These are phyloP conservation scores for Narcine bancroftii DNA, from an alignment of 2,113 vertebrate genomes.

Conservation along the genomic window DNA sequence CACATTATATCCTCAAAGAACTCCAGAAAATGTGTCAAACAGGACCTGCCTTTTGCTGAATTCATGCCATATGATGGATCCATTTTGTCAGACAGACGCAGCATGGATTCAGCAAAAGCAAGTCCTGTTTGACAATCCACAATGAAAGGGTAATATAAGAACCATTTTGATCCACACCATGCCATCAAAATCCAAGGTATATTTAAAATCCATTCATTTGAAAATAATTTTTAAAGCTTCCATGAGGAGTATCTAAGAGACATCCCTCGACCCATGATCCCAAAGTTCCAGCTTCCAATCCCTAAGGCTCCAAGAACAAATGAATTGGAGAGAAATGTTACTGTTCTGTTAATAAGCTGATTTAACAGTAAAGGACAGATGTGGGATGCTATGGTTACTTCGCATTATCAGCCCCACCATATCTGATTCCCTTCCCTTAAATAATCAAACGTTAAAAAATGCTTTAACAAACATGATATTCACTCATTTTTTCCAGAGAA, in stretches of 20 bases:
- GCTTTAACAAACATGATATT: not conserved
- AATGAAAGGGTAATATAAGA: not conserved
- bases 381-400: not conserved
- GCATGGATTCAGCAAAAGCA: too few relatives aligned
- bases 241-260: not conserved
- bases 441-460: not conserved
- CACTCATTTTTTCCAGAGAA: not conserved
- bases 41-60: too few relatives aligned
- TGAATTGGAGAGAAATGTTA: not conserved
- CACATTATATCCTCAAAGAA: too few relatives aligned
- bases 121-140: not conserved
- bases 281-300: not conserved
- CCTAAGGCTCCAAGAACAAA: not conserved
- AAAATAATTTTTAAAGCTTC: not conserved
- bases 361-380: not conserved
- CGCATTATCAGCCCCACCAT: not conserved
- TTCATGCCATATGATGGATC: too few relatives aligned
- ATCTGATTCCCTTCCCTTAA: not conserved
- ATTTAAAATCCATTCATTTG: not conserved
- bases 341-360: not conserved
- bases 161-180: not conserved
- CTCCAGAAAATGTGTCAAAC: too few relatives aligned
- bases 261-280: not conserved
- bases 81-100: too few relatives aligned
- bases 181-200: not conserved